A percentile compares a stretch with the other conserved stretches of the same genome.
These are phyloP conservation scores for Proteles cristata DNA, from an alignment of 2,113 vertebrate genomes.

Conservation along the genomic window DNA sequence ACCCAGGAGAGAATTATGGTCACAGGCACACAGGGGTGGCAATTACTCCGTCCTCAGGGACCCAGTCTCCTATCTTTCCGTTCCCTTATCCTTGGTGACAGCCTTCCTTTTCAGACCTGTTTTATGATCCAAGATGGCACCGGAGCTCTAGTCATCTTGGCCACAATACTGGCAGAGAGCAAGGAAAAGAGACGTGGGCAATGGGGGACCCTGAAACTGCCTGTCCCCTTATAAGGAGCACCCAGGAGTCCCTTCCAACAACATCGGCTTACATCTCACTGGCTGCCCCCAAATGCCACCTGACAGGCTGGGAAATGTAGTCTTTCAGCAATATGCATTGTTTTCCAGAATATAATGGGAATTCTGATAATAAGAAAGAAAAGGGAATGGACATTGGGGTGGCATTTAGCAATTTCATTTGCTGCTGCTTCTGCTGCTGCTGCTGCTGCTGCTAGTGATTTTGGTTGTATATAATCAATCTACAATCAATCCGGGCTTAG, in stretches of 20 bases:
- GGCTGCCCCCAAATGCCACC: neutral
- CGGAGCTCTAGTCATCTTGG: neutral
- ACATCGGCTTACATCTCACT: neutral
- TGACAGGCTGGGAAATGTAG: conserved; percentile 15
- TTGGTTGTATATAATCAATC: neutral
- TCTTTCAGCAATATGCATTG: neutral
- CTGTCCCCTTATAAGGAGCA: neutral
- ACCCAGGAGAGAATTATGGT: neutral
- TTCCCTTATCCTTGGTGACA: neutral
- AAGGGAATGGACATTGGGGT: neutral
- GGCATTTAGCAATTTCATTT: neutral
- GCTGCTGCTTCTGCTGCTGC: neutral
- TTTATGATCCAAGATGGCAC: neutral
- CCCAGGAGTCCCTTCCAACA: neutral
- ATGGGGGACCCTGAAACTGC: neutral
- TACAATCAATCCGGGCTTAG: neutral
- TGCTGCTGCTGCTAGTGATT: neutral
- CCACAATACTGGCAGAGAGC: neutral
- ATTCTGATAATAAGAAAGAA: neutral
- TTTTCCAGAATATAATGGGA: neutral
- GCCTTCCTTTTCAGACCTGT: conserved; percentile 7
- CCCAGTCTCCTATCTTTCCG: neutral
- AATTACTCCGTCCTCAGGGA: neutral
- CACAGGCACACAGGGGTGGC: neutral
- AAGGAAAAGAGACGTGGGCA: neutral